phyloP scores from a whole-genome alignment of 2,113 vertebrate species.

The Macrotis lagotis region DNA sequence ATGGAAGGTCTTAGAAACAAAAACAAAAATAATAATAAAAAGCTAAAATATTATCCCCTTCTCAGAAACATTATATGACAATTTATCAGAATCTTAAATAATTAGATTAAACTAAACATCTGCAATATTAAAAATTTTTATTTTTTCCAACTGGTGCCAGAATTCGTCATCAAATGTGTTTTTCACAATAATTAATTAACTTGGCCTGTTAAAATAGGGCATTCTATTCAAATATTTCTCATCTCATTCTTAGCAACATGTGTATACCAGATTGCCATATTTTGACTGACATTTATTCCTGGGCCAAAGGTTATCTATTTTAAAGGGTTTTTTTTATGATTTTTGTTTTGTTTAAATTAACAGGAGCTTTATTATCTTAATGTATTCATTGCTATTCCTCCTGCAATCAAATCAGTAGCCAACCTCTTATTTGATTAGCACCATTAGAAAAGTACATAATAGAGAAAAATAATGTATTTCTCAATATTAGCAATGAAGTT shows the following conservation, averaged over 20 bases:
- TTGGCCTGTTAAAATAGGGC: neutral
- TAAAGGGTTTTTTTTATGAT: neutral
- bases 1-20: neutral
- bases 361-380: neutral
- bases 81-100: neutral
- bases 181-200: neutral
- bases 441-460: conserved; percentile 11
- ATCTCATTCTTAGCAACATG: neutral
- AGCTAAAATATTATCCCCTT: neutral
- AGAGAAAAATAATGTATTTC: conserved; percentile 14
- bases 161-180: neutral
- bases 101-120: neutral
- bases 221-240: neutral
- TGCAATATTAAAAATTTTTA: neutral
- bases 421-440: neutral
- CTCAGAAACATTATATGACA: neutral
- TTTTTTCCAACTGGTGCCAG: neutral
- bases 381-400: neutral
- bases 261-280: neutral
- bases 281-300: neutral
- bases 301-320: neutral
- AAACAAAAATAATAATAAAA: neutral
- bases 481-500: conserved; percentile 28
- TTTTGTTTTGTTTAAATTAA: neutral
- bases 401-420: neutral